Base-by-base conservation (phyloP, 2,113 vertebrate species). In the Zosterops borbonicus region DNA sequence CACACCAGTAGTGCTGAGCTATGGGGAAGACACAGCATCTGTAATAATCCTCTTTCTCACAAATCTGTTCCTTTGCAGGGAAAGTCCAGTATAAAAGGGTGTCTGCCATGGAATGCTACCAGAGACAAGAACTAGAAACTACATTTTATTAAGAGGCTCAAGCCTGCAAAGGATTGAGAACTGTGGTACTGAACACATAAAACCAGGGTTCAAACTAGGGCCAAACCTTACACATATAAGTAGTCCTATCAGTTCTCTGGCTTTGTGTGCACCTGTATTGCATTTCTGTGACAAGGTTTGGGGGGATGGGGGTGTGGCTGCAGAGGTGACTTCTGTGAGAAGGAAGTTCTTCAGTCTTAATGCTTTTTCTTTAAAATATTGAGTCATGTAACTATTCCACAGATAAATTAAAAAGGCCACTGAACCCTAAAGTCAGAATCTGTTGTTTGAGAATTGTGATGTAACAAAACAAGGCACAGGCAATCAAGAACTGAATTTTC, bases 301-400 rank as follows among this genome's bases (percentile, higher is more conserved):
- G 4, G 6, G 3, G 23, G 4, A 19, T 5, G 7, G 41, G 9
- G 7, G 6, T 1, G 1, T 5, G 5, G 52, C 33, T 39, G 44
- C 52, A 74, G 28, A 16, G 19, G 20, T 33, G 33, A n/a, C 29
- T 87, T 90, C 44, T 64, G 10, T 59, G 35, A 73, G 42, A 73
- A 84, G 33, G 41, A 33, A 81, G 33, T 64, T 79, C 44, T 68
- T 68, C n/a, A n/a, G 6, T 33, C 39, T 67, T 67, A 70, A 44
- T 13, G 11, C 4, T 67, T 50, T 67, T 71, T 39, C 29, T 68
- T 85, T 67, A 70, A 68, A 9, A 68, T 39, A 35, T 50, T 22
- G 25, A 68, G 27, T 69, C 31, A 74, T 0, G 0, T 55, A 89
- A 93, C 22, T 69, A 50, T 31, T 37, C 27, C 28, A 23, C 6